phyloP scores from a whole-genome alignment of 2,888 invertebrate genomes.

The Gibbula magus region DNA sequence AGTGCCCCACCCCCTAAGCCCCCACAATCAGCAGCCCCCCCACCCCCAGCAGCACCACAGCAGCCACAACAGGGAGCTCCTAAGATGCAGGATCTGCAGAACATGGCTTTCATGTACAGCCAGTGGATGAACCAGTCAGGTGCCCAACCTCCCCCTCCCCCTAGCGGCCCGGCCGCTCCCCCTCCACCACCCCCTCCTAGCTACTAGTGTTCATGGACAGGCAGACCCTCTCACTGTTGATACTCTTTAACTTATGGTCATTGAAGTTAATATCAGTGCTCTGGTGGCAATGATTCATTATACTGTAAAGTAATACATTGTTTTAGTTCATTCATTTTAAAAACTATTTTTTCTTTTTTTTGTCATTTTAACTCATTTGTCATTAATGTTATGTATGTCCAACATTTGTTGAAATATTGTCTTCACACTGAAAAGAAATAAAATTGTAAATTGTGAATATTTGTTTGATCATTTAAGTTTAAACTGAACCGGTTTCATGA shows the following conservation, averaged over 20 bases:
- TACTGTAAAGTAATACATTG: constrained; percentile 7
- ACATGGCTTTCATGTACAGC: constrained; percentile 53
- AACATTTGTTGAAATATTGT: neutral
- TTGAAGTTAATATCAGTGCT: constrained; percentile 11
- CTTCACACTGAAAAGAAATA: neutral
- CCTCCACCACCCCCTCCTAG: constrained; percentile 39
- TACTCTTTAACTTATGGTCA: constrained; percentile 14
- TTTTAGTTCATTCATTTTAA: constrained; percentile 21
- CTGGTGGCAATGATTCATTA: constrained; percentile 9
- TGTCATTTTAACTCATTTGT: neutral
- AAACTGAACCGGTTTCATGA: no score
- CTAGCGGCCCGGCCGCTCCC: constrained; percentile 28
- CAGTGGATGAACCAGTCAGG: constrained; percentile 49
- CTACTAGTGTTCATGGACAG: constrained; percentile 5
- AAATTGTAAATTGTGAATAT: neutral
- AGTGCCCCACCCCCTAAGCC: neutral
- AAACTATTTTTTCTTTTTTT: neutral
- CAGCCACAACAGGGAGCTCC: constrained; percentile 27
- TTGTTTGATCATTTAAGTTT: no score
- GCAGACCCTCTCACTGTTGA: neutral
- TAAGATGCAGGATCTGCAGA: constrained; percentile 38
- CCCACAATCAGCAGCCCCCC: neutral
- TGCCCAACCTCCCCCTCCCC: constrained; percentile 39
- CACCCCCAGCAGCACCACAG: constrained; percentile 21
- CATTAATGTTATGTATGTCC: neutral